These are phyloP conservation scores for Archivesica marissinica DNA, from an alignment of 1,140 invertebrate species.

Conservation along the genomic window DNA sequence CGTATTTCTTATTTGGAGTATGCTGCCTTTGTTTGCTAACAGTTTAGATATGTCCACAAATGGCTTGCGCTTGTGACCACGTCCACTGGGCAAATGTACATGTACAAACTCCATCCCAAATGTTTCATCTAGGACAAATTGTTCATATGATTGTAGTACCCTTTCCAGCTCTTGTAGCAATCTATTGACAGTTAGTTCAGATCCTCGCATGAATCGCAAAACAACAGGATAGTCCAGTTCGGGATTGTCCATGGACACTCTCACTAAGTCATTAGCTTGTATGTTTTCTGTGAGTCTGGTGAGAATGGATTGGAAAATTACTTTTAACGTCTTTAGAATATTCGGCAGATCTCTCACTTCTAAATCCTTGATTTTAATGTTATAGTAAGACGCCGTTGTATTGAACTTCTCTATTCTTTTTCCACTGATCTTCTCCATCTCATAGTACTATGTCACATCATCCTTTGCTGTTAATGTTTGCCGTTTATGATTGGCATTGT, in stretches of 20 bases:
- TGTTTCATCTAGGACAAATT: slow-evolving; percentile 62
- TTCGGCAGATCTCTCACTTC: slow-evolving; percentile 51
- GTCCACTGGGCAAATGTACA: slow-evolving; percentile 33
- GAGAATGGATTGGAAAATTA: slow-evolving; percentile 53
- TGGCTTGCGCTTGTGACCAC: slow-evolving; percentile 3
- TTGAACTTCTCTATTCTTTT: slow-evolving; percentile 52
- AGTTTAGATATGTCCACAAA: too few species aligned
- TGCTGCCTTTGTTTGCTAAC: too few species aligned
- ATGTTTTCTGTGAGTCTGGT: slow-evolving; percentile 42
- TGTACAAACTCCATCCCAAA: slow-evolving; percentile 58
- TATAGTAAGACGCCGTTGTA: slow-evolving; percentile 48
- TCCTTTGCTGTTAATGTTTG: slow-evolving; percentile 2
- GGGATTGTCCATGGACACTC: slow-evolving; percentile 55
- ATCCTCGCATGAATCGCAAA: slow-evolving; percentile 54
- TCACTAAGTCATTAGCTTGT: slow-evolving; percentile 39
- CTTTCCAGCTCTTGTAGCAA: slow-evolving; percentile 56
- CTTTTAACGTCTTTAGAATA: slow-evolving; percentile 37
- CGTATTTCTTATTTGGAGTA: too few species aligned
- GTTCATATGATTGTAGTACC: slow-evolving; percentile 60
- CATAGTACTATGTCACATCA: slow-evolving; percentile 1
- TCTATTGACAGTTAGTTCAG: slow-evolving; percentile 44
- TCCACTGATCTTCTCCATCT: slow-evolving; percentile 10
- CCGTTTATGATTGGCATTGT: background rate
- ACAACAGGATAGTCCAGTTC: slow-evolving; percentile 59
- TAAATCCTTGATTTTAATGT: slow-evolving; percentile 48